Percentiles rank a stretch among this genome's conserved stretches.
phyloP scores from a whole-genome alignment of 92 coral and sea anemone genomes.

The Desmophyllum pertusum region DNA sequence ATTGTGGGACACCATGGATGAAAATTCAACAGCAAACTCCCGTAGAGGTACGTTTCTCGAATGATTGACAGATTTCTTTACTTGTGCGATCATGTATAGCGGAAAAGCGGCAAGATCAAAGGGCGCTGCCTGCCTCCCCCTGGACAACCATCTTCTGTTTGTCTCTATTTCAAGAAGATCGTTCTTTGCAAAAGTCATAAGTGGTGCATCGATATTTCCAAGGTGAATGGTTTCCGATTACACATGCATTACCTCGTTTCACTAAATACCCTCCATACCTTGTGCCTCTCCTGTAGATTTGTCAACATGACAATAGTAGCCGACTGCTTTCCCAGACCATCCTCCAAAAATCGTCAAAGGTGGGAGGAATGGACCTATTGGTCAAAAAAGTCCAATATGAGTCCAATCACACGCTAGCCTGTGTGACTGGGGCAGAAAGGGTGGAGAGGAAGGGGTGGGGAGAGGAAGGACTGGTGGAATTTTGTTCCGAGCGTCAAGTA shows the following conservation, averaged over 20 bases:
- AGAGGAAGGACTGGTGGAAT: background rate
- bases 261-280: slow-evolving; percentile 44
- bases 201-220: no score
- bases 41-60: no score
- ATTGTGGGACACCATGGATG: no score
- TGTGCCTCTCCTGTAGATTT: slow-evolving; percentile 95
- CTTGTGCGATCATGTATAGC: no score
- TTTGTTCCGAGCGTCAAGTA: background rate
- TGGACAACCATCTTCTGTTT: no score
- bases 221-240: background rate
- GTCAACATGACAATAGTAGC: slow-evolving; percentile 91
- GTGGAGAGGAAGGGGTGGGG: background rate
- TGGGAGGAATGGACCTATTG: slow-evolving; percentile 87
- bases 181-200: background rate
- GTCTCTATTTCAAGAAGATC: background rate
- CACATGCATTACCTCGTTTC: background rate
- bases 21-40: no score
- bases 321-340: slow-evolving; percentile 98
- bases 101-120: no score
- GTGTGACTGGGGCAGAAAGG: background rate
- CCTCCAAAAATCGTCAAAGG: slow-evolving; percentile 97
- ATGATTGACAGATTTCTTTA: no score
- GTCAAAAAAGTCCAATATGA: background rate
- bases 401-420: no score
- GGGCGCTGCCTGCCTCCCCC: no score